Evolutionary conservation across 1,140 invertebrate genomes (phyloP).

Genomic region (Lasioglossum baleicum): DNA sequence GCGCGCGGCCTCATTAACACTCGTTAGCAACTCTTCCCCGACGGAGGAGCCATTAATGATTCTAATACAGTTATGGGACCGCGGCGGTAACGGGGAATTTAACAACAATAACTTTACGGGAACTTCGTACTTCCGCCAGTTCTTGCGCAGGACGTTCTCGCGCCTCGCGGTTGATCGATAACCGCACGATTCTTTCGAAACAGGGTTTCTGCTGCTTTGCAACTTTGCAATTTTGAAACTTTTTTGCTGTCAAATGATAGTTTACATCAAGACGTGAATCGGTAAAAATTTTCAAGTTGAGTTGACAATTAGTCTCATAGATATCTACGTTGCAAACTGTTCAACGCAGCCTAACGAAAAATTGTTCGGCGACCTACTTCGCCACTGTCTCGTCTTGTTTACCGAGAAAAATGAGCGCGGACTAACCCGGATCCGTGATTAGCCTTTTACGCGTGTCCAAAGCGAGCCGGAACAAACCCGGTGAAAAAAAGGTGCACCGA

Average conservation of each 20-base stretch:
- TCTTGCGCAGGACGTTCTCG: neutral
- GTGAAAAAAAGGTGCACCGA: neutral
- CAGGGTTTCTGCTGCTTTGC: neutral
- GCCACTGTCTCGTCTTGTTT: no score
- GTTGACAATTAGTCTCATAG: no score
- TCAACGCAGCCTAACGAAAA: no score
- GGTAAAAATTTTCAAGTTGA: no score
- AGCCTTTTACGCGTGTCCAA: neutral
- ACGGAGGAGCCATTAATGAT: slow-evolving; percentile 9
- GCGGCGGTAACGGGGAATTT: slow-evolving; percentile 8
- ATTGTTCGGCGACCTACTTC: no score
- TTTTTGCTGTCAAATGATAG: no score
- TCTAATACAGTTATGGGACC: slow-evolving; percentile 14
- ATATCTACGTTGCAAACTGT: no score
- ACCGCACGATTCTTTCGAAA: neutral
- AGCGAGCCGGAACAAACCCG: neutral
- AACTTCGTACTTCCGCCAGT: neutral
- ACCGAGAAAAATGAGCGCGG: no score
- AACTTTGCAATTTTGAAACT: no score
- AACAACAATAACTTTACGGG: slow-evolving; percentile 1
- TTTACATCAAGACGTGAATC: no score
- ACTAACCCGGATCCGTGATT: neutral
- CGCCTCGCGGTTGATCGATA: neutral
- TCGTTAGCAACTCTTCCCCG: slow-evolving; percentile 4
- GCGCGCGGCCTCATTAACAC: slow-evolving; percentile 18